Base-by-base conservation (phyloP, 2,888 invertebrate genomes). In the Ferrisia virgata region DNA sequence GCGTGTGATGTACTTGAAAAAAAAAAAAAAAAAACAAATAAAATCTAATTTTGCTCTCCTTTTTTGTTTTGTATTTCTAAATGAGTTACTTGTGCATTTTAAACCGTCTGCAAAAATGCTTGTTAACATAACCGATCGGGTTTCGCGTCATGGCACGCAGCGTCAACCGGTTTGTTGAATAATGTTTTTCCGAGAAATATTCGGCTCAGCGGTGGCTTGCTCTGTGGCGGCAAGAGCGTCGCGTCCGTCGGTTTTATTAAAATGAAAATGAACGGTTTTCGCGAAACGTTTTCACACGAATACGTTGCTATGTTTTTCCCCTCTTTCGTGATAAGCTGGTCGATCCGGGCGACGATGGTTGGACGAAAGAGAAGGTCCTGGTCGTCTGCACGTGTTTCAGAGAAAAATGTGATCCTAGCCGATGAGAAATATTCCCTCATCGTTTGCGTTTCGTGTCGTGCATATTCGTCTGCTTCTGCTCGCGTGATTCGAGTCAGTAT, bases 131-230 rank as follows among this genome's bases (percentile, higher is more conserved):
- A 76, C 18, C 36, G 72, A 76, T 76, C 72, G 36, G 72, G 72
- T 76, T 76, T 31, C 36, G 33, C 36, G 22, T n/a, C n/a, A n/a
- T n/a, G n/a, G n/a, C n/a, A n/a, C n/a, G n/a, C n/a, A n/a, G n/a
- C n/a, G n/a, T 76, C 18, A 76, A 76, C 72, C 72, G 72, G 72
- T 76, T 36, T 36, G 36, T 76, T 76, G 72, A 76, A 76, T 76
- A 76, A 76, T 76, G 11, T 36, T 0, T 18, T 76, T 76, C 72
- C 72, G 36, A 76, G 72, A 76, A 76, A 76, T 76, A 36, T 76
- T 76, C 36, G 72, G 25, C n/a, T n/a, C 64, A 28, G 25, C 28
- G 18, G 22, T 53, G 53, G 9, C 5, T 5, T 1, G 22, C 8
- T 53, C 9, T 18, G 53, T 22, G 22, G 22, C 22, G 47, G 47